Evolutionary conservation across 37 sponge, comb jelly and placozoan species (phyloP).

Genomic region (Beroe ovata): DNA sequence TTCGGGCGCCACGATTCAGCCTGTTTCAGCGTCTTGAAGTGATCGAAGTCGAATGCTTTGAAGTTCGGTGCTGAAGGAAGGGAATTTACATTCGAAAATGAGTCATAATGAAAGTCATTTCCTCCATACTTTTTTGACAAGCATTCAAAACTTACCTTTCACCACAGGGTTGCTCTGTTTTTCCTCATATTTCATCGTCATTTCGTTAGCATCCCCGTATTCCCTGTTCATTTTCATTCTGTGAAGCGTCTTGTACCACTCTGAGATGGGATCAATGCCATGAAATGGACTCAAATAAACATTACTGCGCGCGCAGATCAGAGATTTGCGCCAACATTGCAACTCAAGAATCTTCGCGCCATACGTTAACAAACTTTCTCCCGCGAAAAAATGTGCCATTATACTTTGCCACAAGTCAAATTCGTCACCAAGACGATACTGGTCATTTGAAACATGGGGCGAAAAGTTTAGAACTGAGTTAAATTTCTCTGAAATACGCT

Average conservation of each 20-base stretch:
- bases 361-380: background rate
- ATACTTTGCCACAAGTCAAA: too few relatives aligned
- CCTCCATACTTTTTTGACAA: too few relatives aligned
- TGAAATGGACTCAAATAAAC: too few relatives aligned
- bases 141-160: slow-evolving; percentile 53
- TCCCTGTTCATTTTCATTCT: slow-evolving; percentile 31
- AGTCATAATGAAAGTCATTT: too few relatives aligned
- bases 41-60: slow-evolving; percentile 60
- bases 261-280: background rate
- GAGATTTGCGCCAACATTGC: background rate
- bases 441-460: too few relatives aligned
- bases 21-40: slow-evolving; percentile 63
- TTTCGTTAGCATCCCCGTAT: slow-evolving; percentile 22
- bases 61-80: slow-evolving; percentile 63
- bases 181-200: slow-evolving; percentile 52
- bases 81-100: too few relatives aligned
- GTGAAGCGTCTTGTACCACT: slow-evolving; percentile 28
- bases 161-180: slow-evolving; percentile 54
- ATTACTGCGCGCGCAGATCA: too few relatives aligned
- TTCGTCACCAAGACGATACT: too few relatives aligned
- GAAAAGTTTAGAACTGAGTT: too few relatives aligned
- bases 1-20: slow-evolving; percentile 43
- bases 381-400: too few relatives aligned
- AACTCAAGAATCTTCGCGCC: background rate
- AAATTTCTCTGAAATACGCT: too few relatives aligned